Conservation (phyloP, 2,113 vertebrate genomes). For the Scomber japonicus region DNA sequence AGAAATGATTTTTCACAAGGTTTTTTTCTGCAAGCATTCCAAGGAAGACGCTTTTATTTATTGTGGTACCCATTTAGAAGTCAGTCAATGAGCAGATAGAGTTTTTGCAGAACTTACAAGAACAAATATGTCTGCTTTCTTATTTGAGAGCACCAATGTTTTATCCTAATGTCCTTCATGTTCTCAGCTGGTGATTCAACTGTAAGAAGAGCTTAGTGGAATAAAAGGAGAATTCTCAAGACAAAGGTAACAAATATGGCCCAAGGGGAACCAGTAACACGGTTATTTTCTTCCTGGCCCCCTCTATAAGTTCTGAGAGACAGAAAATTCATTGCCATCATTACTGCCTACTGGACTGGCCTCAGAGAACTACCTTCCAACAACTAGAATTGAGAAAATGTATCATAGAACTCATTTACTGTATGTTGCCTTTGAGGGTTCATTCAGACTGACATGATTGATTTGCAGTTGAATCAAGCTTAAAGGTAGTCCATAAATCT, state of each 20-base stretch:
- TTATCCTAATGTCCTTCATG: neutral
- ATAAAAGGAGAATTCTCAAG: neutral
- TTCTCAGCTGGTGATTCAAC: neutral
- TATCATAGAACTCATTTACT: conserved; percentile 5
- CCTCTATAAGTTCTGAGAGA: conserved; percentile 18
- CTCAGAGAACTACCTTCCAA: neutral
- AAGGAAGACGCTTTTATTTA: too few species aligned
- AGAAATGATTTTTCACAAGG: too few species aligned
- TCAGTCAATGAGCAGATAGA: too few species aligned
- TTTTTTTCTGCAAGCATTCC: too few species aligned
- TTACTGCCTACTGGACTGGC: conserved; percentile 29
- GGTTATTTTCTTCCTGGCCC: conserved; percentile 15
- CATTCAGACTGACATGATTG: neutral
- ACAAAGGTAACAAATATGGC: neutral
- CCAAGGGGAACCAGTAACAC: neutral
- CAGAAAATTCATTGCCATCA: conserved; percentile 36
- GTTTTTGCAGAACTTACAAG: too few species aligned
- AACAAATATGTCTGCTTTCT: neutral
- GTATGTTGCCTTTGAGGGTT: conserved; percentile 28
- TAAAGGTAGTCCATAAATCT: neutral
- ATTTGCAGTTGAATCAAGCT: neutral
- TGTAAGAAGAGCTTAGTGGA: neutral
- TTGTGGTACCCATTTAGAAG: too few species aligned
- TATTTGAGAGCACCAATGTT: neutral
- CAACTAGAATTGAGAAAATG: conserved; percentile 27